Evolutionary conservation across 2,113 vertebrate genomes (phyloP), one percentile per base, ranked within the genome.

Genomic region (Orthonyx spaldingii): DNA sequence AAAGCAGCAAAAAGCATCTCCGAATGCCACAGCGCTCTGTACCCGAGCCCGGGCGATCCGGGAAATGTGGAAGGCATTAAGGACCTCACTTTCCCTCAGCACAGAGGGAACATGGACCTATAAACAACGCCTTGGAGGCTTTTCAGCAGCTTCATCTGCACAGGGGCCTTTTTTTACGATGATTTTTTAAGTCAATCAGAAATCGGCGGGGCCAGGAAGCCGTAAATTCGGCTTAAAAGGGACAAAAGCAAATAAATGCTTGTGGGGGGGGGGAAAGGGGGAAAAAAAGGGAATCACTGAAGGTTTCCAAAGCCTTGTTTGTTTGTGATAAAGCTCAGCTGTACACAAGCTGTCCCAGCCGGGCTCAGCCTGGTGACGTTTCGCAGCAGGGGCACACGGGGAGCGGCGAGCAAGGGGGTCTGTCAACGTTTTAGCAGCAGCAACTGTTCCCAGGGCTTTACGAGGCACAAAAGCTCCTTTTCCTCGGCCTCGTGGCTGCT

Each of bases 61-160:
- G 71, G 94, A 93, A 97, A 98, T 97, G 89, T 97, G 97, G 98
- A 97, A 98, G 96, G 90, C 84, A 97, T 97, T 98, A 98, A 96
- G 95, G 94, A 70, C 49, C 91, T 97, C 94, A 90, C 97, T 98
- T 97, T 98, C 97, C 63, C 97, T 96, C 89, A 57, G 94, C 95
- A 96, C 93, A 96, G 97, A 86, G 93, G 86, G 94, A 95, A 70
- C 56, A 28, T 0, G 89, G 95, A 97, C 96, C 97, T 93, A 96
- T 77, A 97, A 98, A 97, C 95, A 96, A 97, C 5, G 72, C 96
- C 96, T 24, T 44, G 86, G 78, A 87, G 97, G 96, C 95, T 89
- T 97, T 97, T 97, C 97, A 91, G 97, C 97, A 97, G 97, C 97
- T 96, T 85, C 82, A 96, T 68, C 95, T 69, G 91, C 75, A 33